phyloP scores from a whole-genome alignment of 2,888 invertebrate species.

The Drosophila mayaguana region DNA sequence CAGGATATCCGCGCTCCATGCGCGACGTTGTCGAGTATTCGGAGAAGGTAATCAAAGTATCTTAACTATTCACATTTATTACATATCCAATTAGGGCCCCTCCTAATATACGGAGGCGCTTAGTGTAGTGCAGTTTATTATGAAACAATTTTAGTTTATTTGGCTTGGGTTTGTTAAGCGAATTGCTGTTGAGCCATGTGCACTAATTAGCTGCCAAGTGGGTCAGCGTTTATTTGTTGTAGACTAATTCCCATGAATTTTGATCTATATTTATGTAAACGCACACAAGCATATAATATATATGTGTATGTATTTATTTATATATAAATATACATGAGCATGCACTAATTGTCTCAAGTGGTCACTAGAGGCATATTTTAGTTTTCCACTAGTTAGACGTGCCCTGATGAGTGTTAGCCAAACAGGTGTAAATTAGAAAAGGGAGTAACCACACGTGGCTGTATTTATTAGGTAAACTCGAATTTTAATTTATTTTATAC shows the following conservation, averaged over 20 bases:
- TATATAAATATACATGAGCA: background rate
- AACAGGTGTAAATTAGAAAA: background rate
- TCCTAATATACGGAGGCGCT: background rate
- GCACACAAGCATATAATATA: background rate
- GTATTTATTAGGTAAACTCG: background rate
- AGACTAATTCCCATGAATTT: conserved; percentile 61
- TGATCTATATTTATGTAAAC: conserved; percentile 21
- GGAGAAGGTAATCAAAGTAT: conserved; percentile 89
- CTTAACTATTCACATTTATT: background rate
- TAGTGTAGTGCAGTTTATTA: conserved; percentile 37
- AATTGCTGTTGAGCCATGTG: conserved; percentile 66
- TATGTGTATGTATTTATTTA: background rate
- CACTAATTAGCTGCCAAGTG: conserved; percentile 74
- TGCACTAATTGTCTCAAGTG: conserved; percentile 49
- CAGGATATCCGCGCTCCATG: conserved; percentile 96
- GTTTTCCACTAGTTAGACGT: conserved; percentile 7
- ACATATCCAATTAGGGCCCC: background rate
- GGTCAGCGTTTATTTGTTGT: conserved; percentile 58
- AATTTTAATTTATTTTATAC: background rate
- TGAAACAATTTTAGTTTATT: conserved; percentile 39
- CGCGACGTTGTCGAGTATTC: conserved; percentile 96
- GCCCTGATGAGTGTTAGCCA: conserved; percentile 5
- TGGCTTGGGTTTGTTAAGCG: conserved; percentile 51
- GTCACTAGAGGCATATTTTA: conserved; percentile 38
- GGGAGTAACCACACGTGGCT: background rate